Conservation (phyloP, 2,113 vertebrate genomes). For the Cepphus grylle region DNA sequence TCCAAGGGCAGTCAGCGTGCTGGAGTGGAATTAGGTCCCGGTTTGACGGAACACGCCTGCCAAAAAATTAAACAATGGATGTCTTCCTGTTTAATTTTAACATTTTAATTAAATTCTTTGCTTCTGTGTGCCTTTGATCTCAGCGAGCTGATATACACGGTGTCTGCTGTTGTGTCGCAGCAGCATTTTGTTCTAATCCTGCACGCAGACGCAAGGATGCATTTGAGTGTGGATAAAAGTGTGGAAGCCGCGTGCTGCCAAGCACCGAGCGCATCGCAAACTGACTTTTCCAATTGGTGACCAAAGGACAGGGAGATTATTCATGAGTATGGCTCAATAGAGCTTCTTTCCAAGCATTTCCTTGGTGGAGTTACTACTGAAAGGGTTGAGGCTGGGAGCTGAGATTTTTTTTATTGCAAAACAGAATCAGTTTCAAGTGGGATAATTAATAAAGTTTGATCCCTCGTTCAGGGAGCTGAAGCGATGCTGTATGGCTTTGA, state of each 20-base stretch:
- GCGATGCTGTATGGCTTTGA: not conserved
- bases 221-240: not conserved
- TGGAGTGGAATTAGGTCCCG: not conserved
- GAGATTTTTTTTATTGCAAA: not conserved
- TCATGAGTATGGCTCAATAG: not conserved
- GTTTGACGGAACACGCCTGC: not conserved
- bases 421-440: not conserved
- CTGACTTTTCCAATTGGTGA: not conserved
- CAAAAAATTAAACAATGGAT: conserved; percentile 61
- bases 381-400: not conserved
- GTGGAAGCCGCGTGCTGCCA: not conserved
- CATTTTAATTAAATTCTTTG: conserved; percentile 59
- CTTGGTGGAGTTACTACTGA: not conserved
- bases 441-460: conserved; percentile 2
- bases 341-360: not conserved
- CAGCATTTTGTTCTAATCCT: not conserved
- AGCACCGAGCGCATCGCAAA: not conserved
- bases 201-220: not conserved
- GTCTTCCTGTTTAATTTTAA: conserved; percentile 54
- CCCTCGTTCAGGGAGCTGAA: not conserved
- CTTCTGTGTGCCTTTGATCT: conserved; percentile 54
- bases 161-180: not conserved
- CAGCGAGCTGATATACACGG: not conserved
- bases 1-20: not conserved
- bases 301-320: not conserved